A percentile compares a stretch with the other conserved stretches of the same genome.
Conservation (phyloP, 2,113 vertebrate species). For the Dipodomys stephensi region DNA sequence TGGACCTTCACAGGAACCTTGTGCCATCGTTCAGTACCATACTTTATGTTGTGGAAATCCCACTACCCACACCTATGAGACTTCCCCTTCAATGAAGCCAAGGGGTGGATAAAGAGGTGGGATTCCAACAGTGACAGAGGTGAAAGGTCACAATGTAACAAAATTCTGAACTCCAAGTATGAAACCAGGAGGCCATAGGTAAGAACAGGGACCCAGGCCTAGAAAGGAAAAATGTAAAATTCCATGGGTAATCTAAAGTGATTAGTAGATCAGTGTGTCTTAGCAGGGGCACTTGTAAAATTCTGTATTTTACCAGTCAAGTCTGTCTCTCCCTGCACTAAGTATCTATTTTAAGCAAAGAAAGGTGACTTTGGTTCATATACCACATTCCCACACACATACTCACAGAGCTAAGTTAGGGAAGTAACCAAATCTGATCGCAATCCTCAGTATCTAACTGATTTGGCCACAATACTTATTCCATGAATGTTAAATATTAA, state of each 20-base stretch:
- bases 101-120: not conserved
- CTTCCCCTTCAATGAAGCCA: not conserved
- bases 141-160: not conserved
- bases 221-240: not conserved
- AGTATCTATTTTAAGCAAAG: not conserved
- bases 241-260: not conserved
- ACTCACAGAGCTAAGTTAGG: not conserved
- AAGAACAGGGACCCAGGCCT: not conserved
- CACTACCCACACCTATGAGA: not conserved
- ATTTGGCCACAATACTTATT: not conserved
- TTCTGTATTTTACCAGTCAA: not conserved
- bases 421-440: not conserved
- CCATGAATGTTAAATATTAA: not conserved
- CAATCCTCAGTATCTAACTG: not conserved
- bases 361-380: not conserved
- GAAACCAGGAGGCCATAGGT: not conserved
- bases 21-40: not conserved
- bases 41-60: not conserved
- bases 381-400: not conserved
- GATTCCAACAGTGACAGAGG: not conserved
- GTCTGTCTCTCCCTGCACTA: not conserved
- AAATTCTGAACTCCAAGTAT: not conserved
- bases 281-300: not conserved
- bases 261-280: not conserved
- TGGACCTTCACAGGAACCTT: not conserved